Evolutionary conservation across 1,140 invertebrate genomes (phyloP).

Genomic region (Antheraea mylitta): DNA sequence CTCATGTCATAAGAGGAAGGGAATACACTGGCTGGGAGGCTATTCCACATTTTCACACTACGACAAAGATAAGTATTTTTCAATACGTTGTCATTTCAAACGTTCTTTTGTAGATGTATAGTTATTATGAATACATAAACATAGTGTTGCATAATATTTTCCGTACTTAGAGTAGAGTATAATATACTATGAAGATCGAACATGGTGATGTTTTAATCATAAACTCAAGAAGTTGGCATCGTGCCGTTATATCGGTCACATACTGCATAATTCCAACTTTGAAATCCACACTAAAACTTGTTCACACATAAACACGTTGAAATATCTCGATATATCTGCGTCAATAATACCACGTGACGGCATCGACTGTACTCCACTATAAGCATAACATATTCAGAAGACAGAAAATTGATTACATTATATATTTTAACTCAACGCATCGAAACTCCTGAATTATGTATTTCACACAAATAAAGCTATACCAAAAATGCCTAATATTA

Average conservation of each 20-base stretch:
- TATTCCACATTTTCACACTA: no score
- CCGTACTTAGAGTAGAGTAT: no score
- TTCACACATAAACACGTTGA: constrained; percentile 9
- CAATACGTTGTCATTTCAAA: no score
- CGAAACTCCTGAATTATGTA: no score
- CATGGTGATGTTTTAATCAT: not conserved
- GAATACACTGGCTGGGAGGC: no score
- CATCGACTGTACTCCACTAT: not conserved
- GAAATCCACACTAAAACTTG: constrained; percentile 9
- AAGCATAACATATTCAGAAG: not conserved
- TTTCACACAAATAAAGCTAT: no score
- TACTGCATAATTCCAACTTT: constrained; percentile 11
- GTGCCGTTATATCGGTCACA: not conserved
- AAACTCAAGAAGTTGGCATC: not conserved
- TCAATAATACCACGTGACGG: not conserved
- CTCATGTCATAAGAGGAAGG: no score
- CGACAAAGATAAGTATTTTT: no score
- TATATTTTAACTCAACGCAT: not conserved
- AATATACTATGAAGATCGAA: not conserved
- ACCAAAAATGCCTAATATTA: no score
- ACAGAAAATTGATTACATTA: not conserved
- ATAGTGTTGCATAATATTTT: no score
- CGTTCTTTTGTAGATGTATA: no score
- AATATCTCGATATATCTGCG: constrained; percentile 8
- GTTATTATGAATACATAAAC: no score